Base-by-base conservation (phyloP, 2,113 vertebrate species). In the Neolamprologus hecqui region DNA sequence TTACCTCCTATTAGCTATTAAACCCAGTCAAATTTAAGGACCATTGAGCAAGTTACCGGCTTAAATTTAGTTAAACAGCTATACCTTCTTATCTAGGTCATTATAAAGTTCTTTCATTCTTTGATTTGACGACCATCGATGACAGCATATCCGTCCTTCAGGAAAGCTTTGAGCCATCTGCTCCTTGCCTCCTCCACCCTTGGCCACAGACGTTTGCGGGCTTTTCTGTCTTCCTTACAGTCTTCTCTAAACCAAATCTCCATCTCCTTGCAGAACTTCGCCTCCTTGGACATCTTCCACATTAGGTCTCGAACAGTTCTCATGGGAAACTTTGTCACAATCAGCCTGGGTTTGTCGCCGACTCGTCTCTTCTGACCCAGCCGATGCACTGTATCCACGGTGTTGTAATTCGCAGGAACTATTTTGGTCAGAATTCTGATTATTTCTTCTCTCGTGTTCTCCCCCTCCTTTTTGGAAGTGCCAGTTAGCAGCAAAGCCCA, bases 221-320 rank as follows among this genome's bases (percentile, higher is more conserved):
- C 21, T 13, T 55, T 2, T 55, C 21, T 55, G 53, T 7, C 11
- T 55, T 55, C 53, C 21, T 55, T 55, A 23, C 53, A 4, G 53
- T 55, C 53, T 13, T 55, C 53, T 55, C 2, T 55, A 23, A 54
- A 55, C 53, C 21, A 12, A 55, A 55, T 55, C 53, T 23, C 0
- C 10, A 55, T 55, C 53, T 55, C 53, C 0, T 55, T 55, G 53
- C 11, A 23, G 53, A 55, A 55, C 11, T 23, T 55, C 6, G 11
- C 21, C 53, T 55, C 21, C 4, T 55, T 55, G 53, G 53, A 7
- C 53, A 55, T 13, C 53, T 55, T 55, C 53, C 53, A 23, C 53
- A 23, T 3, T 55, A 55, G 53, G 11, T 55, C 0, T 23, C n/a
- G 0, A 55, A 55, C 21, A 55, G 53, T 55, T 55, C 53, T 23